phyloP scores from a whole-genome alignment of 2,888 invertebrate genomes.

The Coenonympha arcania region DNA sequence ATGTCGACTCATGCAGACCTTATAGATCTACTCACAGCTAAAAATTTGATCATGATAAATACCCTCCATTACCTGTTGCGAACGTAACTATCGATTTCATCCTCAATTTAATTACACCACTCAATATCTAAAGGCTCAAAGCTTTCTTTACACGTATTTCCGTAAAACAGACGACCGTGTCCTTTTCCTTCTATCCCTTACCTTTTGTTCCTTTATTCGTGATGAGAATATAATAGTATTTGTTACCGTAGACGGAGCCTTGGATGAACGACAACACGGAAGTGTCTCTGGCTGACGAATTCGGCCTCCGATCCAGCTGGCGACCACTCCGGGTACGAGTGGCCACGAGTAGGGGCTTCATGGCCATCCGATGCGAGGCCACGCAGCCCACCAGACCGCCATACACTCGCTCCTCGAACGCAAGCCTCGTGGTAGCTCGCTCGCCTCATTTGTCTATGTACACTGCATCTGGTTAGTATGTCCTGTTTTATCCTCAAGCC shows the following conservation, averaged over 20 bases:
- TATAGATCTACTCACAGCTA: too few relatives aligned
- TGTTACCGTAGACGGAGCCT: conserved; percentile 46
- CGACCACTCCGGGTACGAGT: conserved; percentile 49
- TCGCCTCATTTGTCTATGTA: conserved; percentile 67
- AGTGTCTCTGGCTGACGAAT: conserved; percentile 46
- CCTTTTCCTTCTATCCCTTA: too few relatives aligned
- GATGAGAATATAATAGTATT: too few relatives aligned
- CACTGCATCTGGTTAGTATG: conserved; percentile 53
- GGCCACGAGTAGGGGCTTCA: conserved; percentile 38
- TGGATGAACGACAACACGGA: conserved; percentile 59
- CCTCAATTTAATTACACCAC: too few relatives aligned
- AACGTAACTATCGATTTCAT: too few relatives aligned
- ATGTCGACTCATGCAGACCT: too few relatives aligned
- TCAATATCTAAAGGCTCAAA: too few relatives aligned
- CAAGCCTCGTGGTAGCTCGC: conserved; percentile 48
- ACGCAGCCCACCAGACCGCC: conserved; percentile 58
- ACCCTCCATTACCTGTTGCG: too few relatives aligned
- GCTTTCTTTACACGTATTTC: too few relatives aligned
- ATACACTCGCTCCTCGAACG: conserved; percentile 43
- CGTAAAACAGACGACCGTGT: too few relatives aligned
- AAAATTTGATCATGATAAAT: too few relatives aligned
- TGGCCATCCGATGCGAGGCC: conserved; percentile 56
- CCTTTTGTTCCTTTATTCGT: too few relatives aligned
- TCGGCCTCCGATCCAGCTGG: conserved; percentile 59
- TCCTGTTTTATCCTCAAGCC: background rate